These are phyloP conservation scores for Merodon equestris DNA, from an alignment of 2,888 invertebrate species.

Conservation along the genomic window DNA sequence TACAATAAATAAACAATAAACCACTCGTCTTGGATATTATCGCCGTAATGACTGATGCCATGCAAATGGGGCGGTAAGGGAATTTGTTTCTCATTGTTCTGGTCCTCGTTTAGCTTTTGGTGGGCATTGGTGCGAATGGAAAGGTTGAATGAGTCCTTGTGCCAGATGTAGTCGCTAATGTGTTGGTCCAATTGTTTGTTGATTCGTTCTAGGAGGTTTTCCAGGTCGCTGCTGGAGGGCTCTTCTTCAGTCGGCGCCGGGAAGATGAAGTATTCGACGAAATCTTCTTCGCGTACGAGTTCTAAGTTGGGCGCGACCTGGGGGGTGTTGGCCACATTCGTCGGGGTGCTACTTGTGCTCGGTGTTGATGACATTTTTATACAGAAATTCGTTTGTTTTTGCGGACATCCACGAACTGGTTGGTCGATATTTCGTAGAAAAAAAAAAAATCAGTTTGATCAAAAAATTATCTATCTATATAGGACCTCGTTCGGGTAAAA, in stretches of 20 bases:
- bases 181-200: constrained; percentile 78
- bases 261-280: constrained; percentile 87
- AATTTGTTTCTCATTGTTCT: constrained; percentile 71
- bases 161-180: constrained; percentile 86
- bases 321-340: constrained; percentile 28
- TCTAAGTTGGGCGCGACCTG: constrained; percentile 77
- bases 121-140: constrained; percentile 76
- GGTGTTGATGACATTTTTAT: constrained; percentile 58
- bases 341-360: constrained; percentile 60
- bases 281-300: constrained; percentile 85
- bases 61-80: constrained; percentile 84
- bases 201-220: constrained; percentile 79
- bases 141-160: constrained; percentile 85
- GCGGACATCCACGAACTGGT: constrained; percentile 11
- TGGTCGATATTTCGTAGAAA: constrained; percentile 35
- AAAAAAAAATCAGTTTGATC: too few species aligned
- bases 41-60: constrained; percentile 91
- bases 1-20: constrained; percentile 91
- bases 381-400: constrained; percentile 36
- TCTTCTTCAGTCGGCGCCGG: constrained; percentile 78
- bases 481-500: too few species aligned
- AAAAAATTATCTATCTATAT: too few species aligned
- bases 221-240: constrained; percentile 78
- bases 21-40: constrained; percentile 98
- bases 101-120: constrained; percentile 74